phyloP scores from a whole-genome alignment of 1,140 invertebrate genomes.

The Melipona quadrifasciata region DNA sequence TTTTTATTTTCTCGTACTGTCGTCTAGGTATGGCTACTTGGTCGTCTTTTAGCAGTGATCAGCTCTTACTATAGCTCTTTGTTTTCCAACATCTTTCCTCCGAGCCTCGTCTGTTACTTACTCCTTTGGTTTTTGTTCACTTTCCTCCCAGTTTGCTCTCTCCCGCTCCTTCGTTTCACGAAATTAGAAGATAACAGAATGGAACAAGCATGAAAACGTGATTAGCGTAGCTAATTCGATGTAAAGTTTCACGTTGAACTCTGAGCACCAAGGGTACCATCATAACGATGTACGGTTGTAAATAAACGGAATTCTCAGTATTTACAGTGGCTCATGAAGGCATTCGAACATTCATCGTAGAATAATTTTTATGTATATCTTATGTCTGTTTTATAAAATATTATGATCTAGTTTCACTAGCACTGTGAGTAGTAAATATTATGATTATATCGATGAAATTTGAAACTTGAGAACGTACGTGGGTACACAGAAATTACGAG shows the following conservation, averaged over 20 bases:
- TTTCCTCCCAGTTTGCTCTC: background rate
- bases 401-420: no score
- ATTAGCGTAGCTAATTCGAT: constrained; percentile 3
- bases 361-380: no score
- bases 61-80: constrained; percentile 29
- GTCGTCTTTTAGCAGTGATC: constrained; percentile 50
- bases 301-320: background rate
- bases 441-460: no score
- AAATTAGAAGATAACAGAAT: background rate
- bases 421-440: no score
- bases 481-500: no score
- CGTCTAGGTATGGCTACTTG: constrained; percentile 53
- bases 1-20: background rate
- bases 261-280: background rate
- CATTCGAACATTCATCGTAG: no score
- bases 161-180: constrained; percentile 36
- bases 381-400: no score
- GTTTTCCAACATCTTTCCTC: constrained; percentile 1
- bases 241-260: background rate
- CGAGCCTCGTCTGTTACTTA: constrained; percentile 5
- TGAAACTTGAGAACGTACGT: no score
- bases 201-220: constrained; percentile 7
- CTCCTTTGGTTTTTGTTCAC: background rate
- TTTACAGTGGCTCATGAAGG: background rate
- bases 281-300: background rate